These are phyloP conservation scores for Magallana angulata DNA, from an alignment of 1,140 invertebrate species.

Conservation along the genomic window DNA sequence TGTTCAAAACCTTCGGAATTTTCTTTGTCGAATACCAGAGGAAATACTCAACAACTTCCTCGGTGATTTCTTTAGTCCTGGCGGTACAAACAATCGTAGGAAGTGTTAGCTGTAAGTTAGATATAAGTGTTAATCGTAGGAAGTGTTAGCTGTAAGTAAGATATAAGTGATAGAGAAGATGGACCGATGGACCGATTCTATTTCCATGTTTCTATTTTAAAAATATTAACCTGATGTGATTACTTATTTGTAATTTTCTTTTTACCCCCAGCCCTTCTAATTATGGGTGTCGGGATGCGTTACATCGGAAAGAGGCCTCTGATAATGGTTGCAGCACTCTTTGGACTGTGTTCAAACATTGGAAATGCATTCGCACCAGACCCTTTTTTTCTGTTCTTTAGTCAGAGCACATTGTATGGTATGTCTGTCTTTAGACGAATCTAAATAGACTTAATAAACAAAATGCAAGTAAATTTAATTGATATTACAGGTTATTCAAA, in stretches of 20 bases:
- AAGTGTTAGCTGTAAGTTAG: constrained; percentile 43
- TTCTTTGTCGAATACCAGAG: constrained; percentile 46
- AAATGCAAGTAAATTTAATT: no score
- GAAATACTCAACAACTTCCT: constrained; percentile 5
- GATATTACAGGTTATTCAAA: no score
- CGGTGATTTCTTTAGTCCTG: constrained; percentile 28
- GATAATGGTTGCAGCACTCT: not conserved
- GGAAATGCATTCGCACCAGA: constrained; percentile 87
- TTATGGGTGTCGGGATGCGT: not conserved
- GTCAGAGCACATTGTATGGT: constrained; percentile 95
- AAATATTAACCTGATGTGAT: not conserved
- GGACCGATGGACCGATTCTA: no score
- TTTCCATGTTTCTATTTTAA: no score
- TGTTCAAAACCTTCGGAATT: constrained; percentile 46
- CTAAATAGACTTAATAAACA: no score
- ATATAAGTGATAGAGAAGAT: no score
- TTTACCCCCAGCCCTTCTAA: not conserved
- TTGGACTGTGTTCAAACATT: not conserved
- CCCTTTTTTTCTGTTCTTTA: constrained; percentile 92
- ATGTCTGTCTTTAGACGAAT: constrained; percentile 62
- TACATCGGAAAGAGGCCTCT: not conserved
- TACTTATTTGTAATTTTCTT: not conserved
- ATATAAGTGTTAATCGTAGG: no score
- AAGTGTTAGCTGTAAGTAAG: constrained; percentile 35
- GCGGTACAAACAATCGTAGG: constrained; percentile 36